Conservation (phyloP, 2,888 invertebrate genomes). For the Netelia inedita region DNA sequence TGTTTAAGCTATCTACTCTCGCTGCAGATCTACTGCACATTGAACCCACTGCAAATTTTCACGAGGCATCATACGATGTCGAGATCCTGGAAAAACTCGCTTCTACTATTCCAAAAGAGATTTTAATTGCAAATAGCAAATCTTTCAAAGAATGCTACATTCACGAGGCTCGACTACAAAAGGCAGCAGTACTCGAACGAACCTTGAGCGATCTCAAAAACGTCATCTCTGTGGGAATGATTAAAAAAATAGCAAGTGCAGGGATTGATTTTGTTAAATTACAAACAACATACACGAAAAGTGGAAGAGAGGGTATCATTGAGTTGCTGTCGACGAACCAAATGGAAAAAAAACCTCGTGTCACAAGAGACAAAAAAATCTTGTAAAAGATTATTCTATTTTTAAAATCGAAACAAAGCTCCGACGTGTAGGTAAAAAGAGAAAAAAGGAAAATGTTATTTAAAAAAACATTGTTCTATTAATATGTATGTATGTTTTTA, state of each 20-base stretch:
- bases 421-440: conserved; percentile 2
- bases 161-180: conserved; percentile 35
- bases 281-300: conserved; percentile 24
- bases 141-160: conserved; percentile 46
- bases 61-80: conserved; percentile 50
- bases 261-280: conserved; percentile 26
- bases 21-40: conserved; percentile 48
- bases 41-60: conserved; percentile 32
- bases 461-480: conserved; percentile 3
- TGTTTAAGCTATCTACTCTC: conserved; percentile 53
- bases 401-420: conserved; percentile 31
- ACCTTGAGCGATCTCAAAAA: conserved; percentile 38
- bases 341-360: conserved; percentile 33
- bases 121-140: conserved; percentile 46
- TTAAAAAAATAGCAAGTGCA: conserved; percentile 47
- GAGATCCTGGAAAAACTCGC: conserved; percentile 44
- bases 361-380: conserved; percentile 48
- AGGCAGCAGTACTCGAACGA: conserved; percentile 43
- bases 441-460: conserved; percentile 8
- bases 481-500: no score
- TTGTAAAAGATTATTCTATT: conserved; percentile 37
- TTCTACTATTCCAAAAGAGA: conserved; percentile 46
- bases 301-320: conserved; percentile 30
- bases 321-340: conserved; percentile 30
- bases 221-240: conserved; percentile 47